A percentile compares a stretch with the other conserved stretches of the same genome.
Evolutionary conservation across 1,140 invertebrate genomes (phyloP).

Genomic region (Arion vulgaris): DNA sequence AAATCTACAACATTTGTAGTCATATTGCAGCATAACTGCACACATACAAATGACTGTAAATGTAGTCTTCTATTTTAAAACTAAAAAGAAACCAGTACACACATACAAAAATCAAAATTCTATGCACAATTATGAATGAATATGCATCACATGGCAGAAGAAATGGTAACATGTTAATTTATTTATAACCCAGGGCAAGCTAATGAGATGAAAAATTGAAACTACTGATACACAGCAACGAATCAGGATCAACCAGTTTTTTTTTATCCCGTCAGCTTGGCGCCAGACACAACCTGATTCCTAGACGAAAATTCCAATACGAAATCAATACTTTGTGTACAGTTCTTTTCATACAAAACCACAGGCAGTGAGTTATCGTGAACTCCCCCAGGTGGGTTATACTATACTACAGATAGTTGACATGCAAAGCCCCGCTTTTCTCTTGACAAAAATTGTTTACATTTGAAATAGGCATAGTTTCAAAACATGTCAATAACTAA

Average conservation of each 20-base stretch:
- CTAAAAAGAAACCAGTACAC: neutral
- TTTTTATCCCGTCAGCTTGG: neutral
- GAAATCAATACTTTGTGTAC: neutral
- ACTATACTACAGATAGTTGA: neutral
- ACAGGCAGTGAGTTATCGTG: neutral
- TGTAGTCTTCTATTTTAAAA: no score
- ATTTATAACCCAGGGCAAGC: neutral
- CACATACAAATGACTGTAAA: no score
- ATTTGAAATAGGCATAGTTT: neutral
- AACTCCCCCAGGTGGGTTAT: slow-evolving; percentile 21
- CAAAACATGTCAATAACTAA: neutral
- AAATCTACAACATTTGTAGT: neutral
- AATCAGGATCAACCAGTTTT: neutral
- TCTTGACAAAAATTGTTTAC: neutral
- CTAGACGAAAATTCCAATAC: slow-evolving; percentile 14
- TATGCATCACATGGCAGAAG: no score
- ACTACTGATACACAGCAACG: neutral
- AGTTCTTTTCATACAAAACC: neutral
- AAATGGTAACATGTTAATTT: no score
- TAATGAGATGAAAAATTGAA: neutral
- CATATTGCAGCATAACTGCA: no score
- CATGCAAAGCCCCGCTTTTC: neutral
- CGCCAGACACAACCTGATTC: neutral
- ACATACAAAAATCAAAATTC: no score
- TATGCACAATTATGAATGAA: no score